Base-by-base conservation (phyloP, 2,113 vertebrate species). In the Oenanthe oenanthe region DNA sequence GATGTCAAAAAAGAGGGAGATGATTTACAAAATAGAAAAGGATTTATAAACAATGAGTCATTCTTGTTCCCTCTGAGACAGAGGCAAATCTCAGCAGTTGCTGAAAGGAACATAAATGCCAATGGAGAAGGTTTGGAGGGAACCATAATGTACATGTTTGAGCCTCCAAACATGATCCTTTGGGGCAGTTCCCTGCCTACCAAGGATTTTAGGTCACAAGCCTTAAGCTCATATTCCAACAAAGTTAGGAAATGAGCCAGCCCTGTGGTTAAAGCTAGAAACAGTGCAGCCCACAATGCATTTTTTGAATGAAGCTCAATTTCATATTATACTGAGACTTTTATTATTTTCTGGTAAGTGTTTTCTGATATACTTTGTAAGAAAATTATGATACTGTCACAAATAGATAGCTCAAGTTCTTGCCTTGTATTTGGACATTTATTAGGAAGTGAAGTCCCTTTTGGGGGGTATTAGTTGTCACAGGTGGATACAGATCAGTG, bases 21-120 rank as follows among this genome's bases (percentile, higher is more conserved):
- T 54, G 32, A 54, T 85, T 92, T 92, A 73, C 78, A 40, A 40
- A 77, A 45, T 13, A 16, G 56, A 77, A 75, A 92, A 88, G 28
- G 47, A 56, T 60, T 79, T 88, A 83, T 84, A 95, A 97, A 88
- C 85, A 88, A 71, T 92, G 94, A 96, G 88, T 94, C 88, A 94
- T 74, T 77, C 79, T 38, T 86, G 93, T 73, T 92, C 57, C 78
- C 53, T 81, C 43, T 0, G 53, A 93, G 82, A 88, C 36, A 76
- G 51, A 93, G 48, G 47, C 36, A 86, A 71, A 89, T 70, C 67
- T 82, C 71, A 85, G 47, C 60, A 79, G 40, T 68, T 68, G 53
- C n/a, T 74, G 61, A 90, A 93, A 84, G 53, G 12, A 81, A 71
- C 36, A 53, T 38, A 81, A 94, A 90, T 71, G 65, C n/a, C 56